These are phyloP conservation scores for Canis aureus DNA, from an alignment of 2,113 vertebrate genomes.

Conservation along the genomic window DNA sequence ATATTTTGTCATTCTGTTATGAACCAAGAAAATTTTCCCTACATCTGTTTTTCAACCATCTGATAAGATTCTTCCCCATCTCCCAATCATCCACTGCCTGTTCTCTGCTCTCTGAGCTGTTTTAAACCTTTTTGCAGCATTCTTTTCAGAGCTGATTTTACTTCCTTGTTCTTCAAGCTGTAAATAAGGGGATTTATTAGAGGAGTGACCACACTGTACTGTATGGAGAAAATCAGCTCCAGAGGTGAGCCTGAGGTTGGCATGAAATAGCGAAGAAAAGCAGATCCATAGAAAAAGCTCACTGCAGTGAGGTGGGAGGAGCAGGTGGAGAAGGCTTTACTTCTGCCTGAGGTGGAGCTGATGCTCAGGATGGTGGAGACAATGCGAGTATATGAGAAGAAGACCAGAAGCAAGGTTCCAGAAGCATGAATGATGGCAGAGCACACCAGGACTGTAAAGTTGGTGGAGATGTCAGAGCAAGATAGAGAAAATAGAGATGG, in stretches of 20 bases:
- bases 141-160: conserved; percentile 35
- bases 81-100: background rate
- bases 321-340: conserved; percentile 24
- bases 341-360: background rate
- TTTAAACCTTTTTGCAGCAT: background rate
- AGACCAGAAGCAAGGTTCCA: background rate
- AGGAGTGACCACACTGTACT: conserved; percentile 40
- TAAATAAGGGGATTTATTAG: conserved; percentile 15
- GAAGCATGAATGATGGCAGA: background rate
- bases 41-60: background rate
- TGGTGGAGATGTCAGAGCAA: background rate
- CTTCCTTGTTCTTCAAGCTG: conserved; percentile 17
- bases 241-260: background rate
- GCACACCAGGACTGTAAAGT: background rate
- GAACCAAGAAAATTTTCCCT: background rate
- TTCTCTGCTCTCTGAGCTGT: background rate
- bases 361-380: background rate
- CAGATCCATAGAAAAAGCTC: background rate
- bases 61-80: background rate
- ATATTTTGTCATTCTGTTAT: background rate
- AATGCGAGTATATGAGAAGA: background rate
- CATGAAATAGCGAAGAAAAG: background rate
- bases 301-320: background rate
- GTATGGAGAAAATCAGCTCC: background rate
- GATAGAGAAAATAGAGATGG: conserved; percentile 53